phyloP scores from a whole-genome alignment of 2,113 vertebrate genomes.

The Melanocharis versteri region DNA sequence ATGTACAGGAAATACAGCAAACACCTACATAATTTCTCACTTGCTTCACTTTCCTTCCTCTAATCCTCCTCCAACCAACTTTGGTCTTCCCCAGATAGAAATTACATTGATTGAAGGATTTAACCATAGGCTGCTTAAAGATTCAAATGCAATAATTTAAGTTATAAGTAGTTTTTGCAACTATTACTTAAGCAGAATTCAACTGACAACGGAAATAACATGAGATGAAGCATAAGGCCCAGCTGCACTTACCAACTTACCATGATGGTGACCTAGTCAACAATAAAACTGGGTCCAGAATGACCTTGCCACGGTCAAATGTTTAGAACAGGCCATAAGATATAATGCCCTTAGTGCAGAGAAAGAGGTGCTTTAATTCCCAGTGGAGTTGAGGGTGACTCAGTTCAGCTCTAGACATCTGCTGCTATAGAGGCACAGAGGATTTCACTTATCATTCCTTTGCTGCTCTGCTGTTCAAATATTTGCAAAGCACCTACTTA shows the following conservation, averaged over 20 bases:
- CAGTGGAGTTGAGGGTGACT: rapidly evolving
- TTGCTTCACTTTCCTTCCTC: not conserved
- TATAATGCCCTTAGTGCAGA: not conserved
- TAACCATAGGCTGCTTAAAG: not conserved
- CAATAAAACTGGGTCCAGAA: not conserved
- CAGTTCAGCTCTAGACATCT: not conserved
- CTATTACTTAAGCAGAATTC: not conserved
- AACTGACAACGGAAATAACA: not conserved
- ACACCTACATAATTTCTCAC: not conserved
- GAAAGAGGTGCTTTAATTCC: not conserved
- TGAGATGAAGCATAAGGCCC: not conserved
- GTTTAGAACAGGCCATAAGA: not conserved
- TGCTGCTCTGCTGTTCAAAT: not conserved
- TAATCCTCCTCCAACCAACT: not conserved
- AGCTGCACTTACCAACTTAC: not conserved
- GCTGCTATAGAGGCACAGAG: not conserved
- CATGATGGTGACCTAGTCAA: not conserved
- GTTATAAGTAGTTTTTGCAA: not conserved
- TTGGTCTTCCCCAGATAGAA: not conserved
- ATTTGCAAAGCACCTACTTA: not conserved
- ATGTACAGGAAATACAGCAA: not conserved
- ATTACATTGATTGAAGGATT: not conserved
- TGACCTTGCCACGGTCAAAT: not conserved
- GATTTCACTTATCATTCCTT: not conserved
- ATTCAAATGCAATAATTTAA: not conserved